Evolutionary conservation across 2,113 vertebrate species (phyloP).

Genomic region (Vimba vimba): DNA sequence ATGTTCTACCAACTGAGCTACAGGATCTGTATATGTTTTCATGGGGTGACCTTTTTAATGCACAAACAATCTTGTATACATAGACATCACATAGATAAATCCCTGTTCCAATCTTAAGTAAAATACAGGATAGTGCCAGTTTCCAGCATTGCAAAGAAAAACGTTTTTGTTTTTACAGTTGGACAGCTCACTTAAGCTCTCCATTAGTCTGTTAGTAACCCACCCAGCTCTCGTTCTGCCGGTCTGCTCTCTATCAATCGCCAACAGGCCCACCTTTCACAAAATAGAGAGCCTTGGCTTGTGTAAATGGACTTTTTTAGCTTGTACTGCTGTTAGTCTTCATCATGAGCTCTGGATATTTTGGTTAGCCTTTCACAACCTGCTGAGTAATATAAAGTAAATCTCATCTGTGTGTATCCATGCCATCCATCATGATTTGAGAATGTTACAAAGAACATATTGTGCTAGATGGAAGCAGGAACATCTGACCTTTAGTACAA

Average conservation of each 20-base stretch:
- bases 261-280: constrained; percentile 33
- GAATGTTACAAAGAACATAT: background rate
- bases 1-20: background rate
- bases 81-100: background rate
- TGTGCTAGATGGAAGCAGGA: background rate
- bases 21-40: background rate
- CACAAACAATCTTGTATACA: background rate
- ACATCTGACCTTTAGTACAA: background rate
- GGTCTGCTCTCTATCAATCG: constrained; percentile 41
- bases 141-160: constrained; percentile 17
- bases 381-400: background rate
- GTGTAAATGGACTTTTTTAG: background rate
- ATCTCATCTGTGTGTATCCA: background rate
- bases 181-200: constrained; percentile 19
- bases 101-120: constrained; percentile 1
- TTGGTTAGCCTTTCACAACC: constrained; percentile 3
- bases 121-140: constrained; percentile 3
- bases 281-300: constrained; percentile 22
- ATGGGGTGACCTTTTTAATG: background rate
- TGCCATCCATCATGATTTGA: constrained; percentile 8
- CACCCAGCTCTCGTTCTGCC: constrained; percentile 6
- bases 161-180: constrained; percentile 40
- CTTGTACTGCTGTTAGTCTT: constrained; percentile 35
- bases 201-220: constrained; percentile 26
- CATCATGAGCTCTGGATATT: constrained; percentile 25